Evolutionary conservation across 2,888 invertebrate species (phyloP).

Genomic region (Prostheceraeus crozeri): DNA sequence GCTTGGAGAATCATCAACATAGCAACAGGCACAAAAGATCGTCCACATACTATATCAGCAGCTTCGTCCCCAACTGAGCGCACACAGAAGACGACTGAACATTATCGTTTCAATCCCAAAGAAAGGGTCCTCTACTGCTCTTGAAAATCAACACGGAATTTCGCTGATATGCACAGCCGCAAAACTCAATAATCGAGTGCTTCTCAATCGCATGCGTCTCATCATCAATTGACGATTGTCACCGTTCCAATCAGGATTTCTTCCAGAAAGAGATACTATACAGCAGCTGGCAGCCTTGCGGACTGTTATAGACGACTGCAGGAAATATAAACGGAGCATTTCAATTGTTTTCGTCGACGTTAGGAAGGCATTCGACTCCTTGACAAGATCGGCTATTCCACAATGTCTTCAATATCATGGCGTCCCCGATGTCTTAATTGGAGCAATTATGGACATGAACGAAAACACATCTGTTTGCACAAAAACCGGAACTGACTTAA

Average conservation of each 20-base stretch:
- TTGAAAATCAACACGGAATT: constrained; percentile 22
- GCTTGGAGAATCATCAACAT: too few relatives aligned
- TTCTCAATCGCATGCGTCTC: neutral
- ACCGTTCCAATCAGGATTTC: constrained; percentile 13
- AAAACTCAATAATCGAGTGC: constrained; percentile 18
- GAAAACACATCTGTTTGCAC: constrained; percentile 8
- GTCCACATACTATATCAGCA: too few relatives aligned
- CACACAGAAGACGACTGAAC: too few relatives aligned
- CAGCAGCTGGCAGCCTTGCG: constrained; percentile 22
- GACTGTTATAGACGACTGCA: neutral
- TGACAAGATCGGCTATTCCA: constrained; percentile 6
- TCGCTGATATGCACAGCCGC: constrained; percentile 16
- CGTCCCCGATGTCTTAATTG: constrained; percentile 5
- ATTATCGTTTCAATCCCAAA: constrained; percentile 24
- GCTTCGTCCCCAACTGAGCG: too few relatives aligned
- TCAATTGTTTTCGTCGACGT: constrained; percentile 17
- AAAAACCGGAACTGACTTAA: constrained; percentile 7
- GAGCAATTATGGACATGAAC: constrained; percentile 13
- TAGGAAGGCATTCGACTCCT: constrained; percentile 13
- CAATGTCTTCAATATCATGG: constrained; percentile 25
- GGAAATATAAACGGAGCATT: constrained; percentile 13
- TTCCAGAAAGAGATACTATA: neutral
- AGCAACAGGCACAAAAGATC: too few relatives aligned
- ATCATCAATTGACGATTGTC: neutral
- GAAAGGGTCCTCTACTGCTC: constrained; percentile 1